Percentiles rank a stretch among this genome's conserved stretches.
Evolutionary conservation across 2,888 invertebrate species (phyloP).

Genomic region (Drosophila imparisetae): DNA sequence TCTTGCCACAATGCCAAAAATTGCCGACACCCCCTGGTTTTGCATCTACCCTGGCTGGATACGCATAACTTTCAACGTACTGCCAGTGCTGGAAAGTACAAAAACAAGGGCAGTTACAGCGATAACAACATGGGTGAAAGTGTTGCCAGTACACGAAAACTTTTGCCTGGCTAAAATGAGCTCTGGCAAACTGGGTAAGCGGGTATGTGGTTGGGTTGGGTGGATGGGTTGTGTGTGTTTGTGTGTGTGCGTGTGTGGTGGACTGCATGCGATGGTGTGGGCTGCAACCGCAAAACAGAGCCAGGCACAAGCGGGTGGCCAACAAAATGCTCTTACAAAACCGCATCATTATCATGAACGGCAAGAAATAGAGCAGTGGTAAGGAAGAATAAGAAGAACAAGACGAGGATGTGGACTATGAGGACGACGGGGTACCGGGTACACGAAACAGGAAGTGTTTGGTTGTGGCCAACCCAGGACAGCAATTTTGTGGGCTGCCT

Average conservation of each 20-base stretch:
- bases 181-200: neutral
- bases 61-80: conserved; percentile 58
- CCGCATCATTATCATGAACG: conserved; percentile 73
- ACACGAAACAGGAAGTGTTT: conserved; percentile 50
- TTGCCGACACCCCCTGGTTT: neutral
- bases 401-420: conserved; percentile 1
- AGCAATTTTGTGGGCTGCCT: conserved; percentile 67
- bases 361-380: conserved; percentile 60
- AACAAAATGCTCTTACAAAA: conserved; percentile 64
- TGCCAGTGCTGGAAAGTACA: conserved; percentile 31
- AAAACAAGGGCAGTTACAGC: conserved; percentile 54
- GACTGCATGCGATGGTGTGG: conserved; percentile 18
- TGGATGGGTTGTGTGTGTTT: conserved; percentile 1
- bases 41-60: conserved; percentile 31
- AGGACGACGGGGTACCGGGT: neutral
- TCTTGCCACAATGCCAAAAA: conserved; percentile 37
- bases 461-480: conserved; percentile 59
- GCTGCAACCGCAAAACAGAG: conserved; percentile 40
- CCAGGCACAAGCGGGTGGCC: conserved; percentile 40
- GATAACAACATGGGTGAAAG: conserved; percentile 57
- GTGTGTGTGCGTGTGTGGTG: conserved; percentile 24
- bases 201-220: neutral
- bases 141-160: conserved; percentile 68
- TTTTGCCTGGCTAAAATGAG: conserved; percentile 47
- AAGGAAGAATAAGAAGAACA: conserved; percentile 6